These are phyloP conservation scores for Pseudomyrmex gracilis DNA, from an alignment of 1,140 invertebrate species.

Conservation along the genomic window DNA sequence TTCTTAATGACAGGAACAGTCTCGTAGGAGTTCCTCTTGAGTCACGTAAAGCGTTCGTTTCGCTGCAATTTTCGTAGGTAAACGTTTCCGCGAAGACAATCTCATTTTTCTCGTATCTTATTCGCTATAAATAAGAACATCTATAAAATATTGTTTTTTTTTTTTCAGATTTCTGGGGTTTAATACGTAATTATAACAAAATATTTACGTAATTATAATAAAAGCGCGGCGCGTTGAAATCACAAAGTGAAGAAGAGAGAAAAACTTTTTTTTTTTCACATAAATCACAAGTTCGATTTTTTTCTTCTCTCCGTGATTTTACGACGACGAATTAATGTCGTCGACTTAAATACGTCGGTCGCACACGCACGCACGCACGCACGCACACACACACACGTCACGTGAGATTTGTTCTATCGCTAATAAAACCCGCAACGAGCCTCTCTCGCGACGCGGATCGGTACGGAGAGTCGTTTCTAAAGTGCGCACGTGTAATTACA, in stretches of 20 bases:
- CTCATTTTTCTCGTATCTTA: not conserved
- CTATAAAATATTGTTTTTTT: not conserved
- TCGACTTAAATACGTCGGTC: slow-evolving; percentile 36
- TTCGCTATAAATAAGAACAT: not conserved
- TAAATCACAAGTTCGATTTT: slow-evolving; percentile 16
- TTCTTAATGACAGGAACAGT: slow-evolving; percentile 33
- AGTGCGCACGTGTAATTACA: slow-evolving; percentile 27
- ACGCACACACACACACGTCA: slow-evolving; percentile 31
- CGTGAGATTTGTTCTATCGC: slow-evolving; percentile 41
- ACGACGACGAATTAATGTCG: slow-evolving; percentile 44
- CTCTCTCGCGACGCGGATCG: slow-evolving; percentile 30
- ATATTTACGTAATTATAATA: no score
- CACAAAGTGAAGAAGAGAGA: no score
- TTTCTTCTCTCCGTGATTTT: slow-evolving; percentile 16
- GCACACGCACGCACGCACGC: slow-evolving; percentile 31
- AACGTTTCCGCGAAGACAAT: not conserved
- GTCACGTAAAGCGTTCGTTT: slow-evolving; percentile 42
- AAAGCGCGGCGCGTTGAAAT: no score
- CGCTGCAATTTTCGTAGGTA: not conserved
- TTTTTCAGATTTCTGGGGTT: no score
- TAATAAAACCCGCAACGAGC: slow-evolving; percentile 32
- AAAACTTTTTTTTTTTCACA: no score
- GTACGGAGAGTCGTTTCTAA: not conserved
- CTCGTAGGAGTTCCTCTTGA: slow-evolving; percentile 1
- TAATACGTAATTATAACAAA: not conserved